Evolutionary conservation across 2,797 vertebrate genomes (phyloP).

Genomic region (Chloroceryle inda): DNA sequence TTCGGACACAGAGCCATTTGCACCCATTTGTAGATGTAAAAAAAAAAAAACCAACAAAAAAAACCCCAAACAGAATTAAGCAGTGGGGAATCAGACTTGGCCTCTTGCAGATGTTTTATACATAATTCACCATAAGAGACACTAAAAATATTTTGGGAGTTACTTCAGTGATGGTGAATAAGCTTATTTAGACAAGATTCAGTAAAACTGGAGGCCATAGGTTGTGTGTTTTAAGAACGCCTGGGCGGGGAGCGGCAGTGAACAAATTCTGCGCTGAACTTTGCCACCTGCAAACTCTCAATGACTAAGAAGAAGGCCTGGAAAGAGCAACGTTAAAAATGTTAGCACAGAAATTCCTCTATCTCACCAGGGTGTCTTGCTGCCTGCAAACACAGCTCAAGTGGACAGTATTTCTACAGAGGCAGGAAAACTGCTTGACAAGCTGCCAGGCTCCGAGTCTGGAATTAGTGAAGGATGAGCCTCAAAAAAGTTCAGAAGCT

Average conservation of each 20-base stretch:
- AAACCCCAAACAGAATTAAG: not conserved
- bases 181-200: slow-evolving; percentile 30
- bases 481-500: slow-evolving; percentile 62
- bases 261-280: slow-evolving; percentile 32
- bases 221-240: not conserved
- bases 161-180: not conserved
- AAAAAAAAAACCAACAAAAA: not conserved
- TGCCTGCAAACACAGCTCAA: slow-evolving; percentile 60
- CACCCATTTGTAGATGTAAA: not conserved
- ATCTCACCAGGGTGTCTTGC: slow-evolving; percentile 54
- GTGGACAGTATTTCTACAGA: slow-evolving; percentile 58
- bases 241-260: not conserved
- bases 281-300: slow-evolving; percentile 35
- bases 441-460: slow-evolving; percentile 41
- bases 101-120: slow-evolving; percentile 29
- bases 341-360: slow-evolving; percentile 69
- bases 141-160: slow-evolving; percentile 42
- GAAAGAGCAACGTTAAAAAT: slow-evolving; percentile 47
- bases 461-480: slow-evolving; percentile 64
- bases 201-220: not conserved
- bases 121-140: slow-evolving; percentile 14
- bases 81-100: not conserved
- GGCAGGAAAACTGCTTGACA: slow-evolving; percentile 58
- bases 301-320: slow-evolving; percentile 26
- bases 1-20: not conserved